Conservation (phyloP, 2,113 vertebrate species). For the Naja naja region DNA sequence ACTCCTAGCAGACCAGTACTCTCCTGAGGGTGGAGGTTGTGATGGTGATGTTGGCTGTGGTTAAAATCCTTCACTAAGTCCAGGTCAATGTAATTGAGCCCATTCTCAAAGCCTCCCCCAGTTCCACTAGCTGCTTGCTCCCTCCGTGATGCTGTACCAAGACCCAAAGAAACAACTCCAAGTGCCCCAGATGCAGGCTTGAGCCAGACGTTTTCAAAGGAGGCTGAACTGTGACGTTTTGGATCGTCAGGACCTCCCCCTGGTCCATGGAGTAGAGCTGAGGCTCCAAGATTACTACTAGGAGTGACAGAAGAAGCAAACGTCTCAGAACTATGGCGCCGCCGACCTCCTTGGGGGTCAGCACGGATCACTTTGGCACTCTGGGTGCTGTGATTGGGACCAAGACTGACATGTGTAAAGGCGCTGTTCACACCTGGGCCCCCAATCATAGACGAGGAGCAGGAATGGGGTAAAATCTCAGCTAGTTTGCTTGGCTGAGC, state of each 20-base stretch:
- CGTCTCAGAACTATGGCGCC: conserved; percentile 83
- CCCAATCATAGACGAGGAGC: conserved; percentile 62
- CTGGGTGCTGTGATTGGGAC: conserved; percentile 74
- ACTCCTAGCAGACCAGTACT: conserved; percentile 41
- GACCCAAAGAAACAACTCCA: conserved; percentile 23
- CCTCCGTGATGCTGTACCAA: conserved; percentile 34
- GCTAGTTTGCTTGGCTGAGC: conserved; percentile 47
- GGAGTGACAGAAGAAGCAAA: conserved; percentile 75
- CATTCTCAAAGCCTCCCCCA: conserved; percentile 68
- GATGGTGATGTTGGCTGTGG: conserved; percentile 54
- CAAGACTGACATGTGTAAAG: conserved; percentile 78
- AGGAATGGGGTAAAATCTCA: conserved; percentile 48
- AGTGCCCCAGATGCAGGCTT: conserved; percentile 64
- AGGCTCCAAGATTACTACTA: conserved; percentile 27
- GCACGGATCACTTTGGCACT: conserved; percentile 84
- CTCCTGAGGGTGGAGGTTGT: conserved; percentile 51
- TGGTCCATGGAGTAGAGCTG: conserved; percentile 33
- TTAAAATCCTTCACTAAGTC: conserved; percentile 79
- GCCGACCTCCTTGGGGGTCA: conserved; percentile 78
- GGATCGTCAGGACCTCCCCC: conserved; percentile 67
- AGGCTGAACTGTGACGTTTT: conserved; percentile 83
- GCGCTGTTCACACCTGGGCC: conserved; percentile 67
- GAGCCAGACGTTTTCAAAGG: conserved; percentile 85
- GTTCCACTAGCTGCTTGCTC: conserved; percentile 43
- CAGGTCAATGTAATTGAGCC: conserved; percentile 87